Conservation (phyloP, 2,888 invertebrate genomes). For the Eupithecia abbreviata region DNA sequence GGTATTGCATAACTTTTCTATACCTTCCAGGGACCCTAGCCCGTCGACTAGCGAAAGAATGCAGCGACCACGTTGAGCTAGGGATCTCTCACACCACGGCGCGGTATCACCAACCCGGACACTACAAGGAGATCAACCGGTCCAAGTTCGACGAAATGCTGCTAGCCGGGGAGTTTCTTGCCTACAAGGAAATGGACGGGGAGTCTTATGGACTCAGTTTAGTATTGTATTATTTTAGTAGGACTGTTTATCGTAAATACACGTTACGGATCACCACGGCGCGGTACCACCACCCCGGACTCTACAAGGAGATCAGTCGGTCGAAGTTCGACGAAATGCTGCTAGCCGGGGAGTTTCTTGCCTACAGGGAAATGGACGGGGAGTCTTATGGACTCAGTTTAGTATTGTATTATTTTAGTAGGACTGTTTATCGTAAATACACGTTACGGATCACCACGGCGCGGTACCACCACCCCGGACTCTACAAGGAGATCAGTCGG, state of each 20-base stretch:
- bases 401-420: neutral
- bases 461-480: conserved; percentile 52
- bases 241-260: neutral
- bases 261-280: conserved; percentile 61
- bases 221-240: neutral
- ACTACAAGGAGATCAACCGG: conserved; percentile 62
- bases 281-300: conserved; percentile 52
- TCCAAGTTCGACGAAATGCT: conserved; percentile 73
- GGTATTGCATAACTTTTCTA: neutral
- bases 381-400: conserved; percentile 78
- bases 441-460: conserved; percentile 61
- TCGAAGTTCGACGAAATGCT: conserved; percentile 74
- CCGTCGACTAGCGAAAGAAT: conserved; percentile 66
- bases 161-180: conserved; percentile 70
- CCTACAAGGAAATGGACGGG: conserved; percentile 71
- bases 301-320: conserved; percentile 62
- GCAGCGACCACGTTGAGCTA: conserved; percentile 60
- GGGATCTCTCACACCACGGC: conserved; percentile 71
- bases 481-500: conserved; percentile 62
- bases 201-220: conserved; percentile 78
- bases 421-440: neutral
- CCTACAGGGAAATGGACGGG: conserved; percentile 71
- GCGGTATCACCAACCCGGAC: conserved; percentile 52
- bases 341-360: conserved; percentile 70
- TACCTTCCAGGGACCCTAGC: conserved; percentile 52